Base-by-base conservation (phyloP, 2,888 invertebrate species). In the Cephus nigrinus region DNA sequence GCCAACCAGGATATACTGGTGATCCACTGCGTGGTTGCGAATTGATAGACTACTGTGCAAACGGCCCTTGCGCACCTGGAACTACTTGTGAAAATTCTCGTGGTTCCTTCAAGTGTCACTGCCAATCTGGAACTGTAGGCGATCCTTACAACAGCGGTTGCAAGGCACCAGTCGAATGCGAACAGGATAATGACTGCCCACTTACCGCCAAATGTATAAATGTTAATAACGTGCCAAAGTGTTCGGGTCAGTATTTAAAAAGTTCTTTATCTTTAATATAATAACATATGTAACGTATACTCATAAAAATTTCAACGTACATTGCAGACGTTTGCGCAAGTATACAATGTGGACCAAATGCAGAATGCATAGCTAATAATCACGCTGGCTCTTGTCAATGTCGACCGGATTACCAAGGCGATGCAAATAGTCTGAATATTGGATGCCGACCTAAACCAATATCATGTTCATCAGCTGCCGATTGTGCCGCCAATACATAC, bases 1-100 rank as follows among this genome's bases (percentile, higher is more conserved):
- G 98, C 89, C 97, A 97, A 92, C 97, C 97, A 15, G 97, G 97
- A 0, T 97, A 94, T 87, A 96, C 96, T 0, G 97, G 97, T 4
- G 95, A 97, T 90, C 95, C 97, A 3, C 92, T 93, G 12, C 92
- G 92, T 36, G 95, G 95, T 33, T 98, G 98, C 87, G 92, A 93
- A 76, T 92, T 95, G 76, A 95, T 97, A 76, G 96, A 97, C 91
- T 96, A 95, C 91, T 98, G 97, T 88, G 93, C 94, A 75, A 94
- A 94, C 83, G 94, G 94, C 71, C 97, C 97, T 11, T 97, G 97
- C 89, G 97, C 96, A 5, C 94, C 95, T 73, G 96, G 96, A 78
- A 96, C 97, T 0, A 92, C 94, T 81, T 98, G 98, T 90, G 94
- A 94, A 82, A 98, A 97, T 90, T 94, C 95, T 0, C 94, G 96